Evolutionary conservation across 2,797 vertebrate genomes (phyloP), one percentile per base, ranked within the genome.

Genomic region (Microctenopoma lineatum): DNA sequence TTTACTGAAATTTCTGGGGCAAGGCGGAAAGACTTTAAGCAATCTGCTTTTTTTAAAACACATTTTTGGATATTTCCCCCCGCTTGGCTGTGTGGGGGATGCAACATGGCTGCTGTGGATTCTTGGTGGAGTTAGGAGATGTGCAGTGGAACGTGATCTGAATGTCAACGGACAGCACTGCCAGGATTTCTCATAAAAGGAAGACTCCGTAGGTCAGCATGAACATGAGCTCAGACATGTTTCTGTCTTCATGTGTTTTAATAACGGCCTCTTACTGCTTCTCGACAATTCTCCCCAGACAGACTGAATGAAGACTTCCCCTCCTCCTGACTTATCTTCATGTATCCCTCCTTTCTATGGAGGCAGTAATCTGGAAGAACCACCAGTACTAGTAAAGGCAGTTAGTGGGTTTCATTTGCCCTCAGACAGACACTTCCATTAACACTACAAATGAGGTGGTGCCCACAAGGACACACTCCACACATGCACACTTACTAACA

Each of bases 131-230:
- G 59, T 44, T 26, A 44, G 79, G 65, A 83, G 70, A 79, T 75
- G 68, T 85, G 87, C 81, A 76, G 84, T 64, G 80, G 67, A 79
- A 82, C 70, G 69, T 80, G 79, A 75, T 59, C 46, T 53, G 80
- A 83, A 77, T 81, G 72, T 72, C 13, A 80, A 84, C 73, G 44
- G 65, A 32, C n/a, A 0, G 38, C 61, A 9, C 62, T 50, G 73
- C 39, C 54, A 46, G 70, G 66, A 56, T 63, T 27, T 44, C 50
- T 67, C 21, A 29, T 18, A 38, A 34, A 44, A 21, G 70, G 15
- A 54, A 32, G 61, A 61, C 26, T 41, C 61, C 62, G 54, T 4
- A 64, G 51, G 79, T 67, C 62, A 36, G 73, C 55, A 44, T 5
- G 50, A 32, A 59, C 63, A 54, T 3, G 32, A 52, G 51, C 61